Percentiles rank a stretch among this genome's conserved stretches.
Evolutionary conservation across 2,797 vertebrate species (phyloP).

Genomic region (Trichosurus vulpecula): DNA sequence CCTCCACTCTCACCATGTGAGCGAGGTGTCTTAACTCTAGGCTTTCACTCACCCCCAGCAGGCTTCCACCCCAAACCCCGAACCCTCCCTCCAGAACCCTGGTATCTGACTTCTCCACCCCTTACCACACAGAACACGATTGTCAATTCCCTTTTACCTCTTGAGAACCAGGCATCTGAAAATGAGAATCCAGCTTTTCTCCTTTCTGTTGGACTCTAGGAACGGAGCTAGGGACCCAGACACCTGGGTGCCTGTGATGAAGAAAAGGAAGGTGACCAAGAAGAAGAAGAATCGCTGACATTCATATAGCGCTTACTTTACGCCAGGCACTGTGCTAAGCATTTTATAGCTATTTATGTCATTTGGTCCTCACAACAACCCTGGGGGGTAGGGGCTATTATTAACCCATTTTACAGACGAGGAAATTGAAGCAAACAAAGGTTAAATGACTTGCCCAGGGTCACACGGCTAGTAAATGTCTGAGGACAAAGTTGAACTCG

Average conservation of each 20-base stretch:
- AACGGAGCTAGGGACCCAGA: rapidly evolving
- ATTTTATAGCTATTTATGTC: background rate
- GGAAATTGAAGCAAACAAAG: background rate
- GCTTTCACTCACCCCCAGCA: background rate
- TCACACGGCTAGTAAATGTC: background rate
- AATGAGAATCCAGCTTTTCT: background rate
- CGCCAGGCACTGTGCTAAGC: background rate
- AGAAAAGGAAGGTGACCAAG: background rate
- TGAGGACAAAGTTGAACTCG: background rate
- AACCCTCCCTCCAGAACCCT: background rate
- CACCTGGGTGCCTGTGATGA: background rate
- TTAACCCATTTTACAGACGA: background rate
- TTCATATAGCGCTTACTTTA: background rate
- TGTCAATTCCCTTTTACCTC: background rate
- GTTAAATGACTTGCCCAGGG: background rate
- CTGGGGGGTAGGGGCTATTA: background rate
- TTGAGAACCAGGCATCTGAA: background rate
- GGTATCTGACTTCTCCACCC: background rate
- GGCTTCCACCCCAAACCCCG: background rate
- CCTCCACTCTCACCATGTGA: conserved; percentile 1
- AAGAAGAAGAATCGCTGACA: background rate
- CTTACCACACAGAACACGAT: background rate
- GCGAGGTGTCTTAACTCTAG: background rate
- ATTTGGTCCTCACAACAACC: background rate
- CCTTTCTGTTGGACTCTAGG: background rate